Evolutionary conservation across 1,140 invertebrate species (phyloP).

Genomic region (Ylistrum balloti): DNA sequence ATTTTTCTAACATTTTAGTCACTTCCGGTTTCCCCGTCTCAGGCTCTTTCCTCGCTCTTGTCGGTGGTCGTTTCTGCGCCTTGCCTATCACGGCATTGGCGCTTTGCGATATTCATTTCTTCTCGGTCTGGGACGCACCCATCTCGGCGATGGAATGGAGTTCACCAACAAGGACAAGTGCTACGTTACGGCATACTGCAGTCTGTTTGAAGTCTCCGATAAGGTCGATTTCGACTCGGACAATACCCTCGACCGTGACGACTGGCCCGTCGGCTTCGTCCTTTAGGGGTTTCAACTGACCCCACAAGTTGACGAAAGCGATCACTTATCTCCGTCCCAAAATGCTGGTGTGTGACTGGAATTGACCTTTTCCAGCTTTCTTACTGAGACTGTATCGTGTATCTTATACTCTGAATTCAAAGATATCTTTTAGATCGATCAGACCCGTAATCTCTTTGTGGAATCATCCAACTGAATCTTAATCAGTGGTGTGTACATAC

Average conservation of each 20-base stretch:
- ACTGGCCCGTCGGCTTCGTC: constrained; percentile 30
- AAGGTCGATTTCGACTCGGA: no score
- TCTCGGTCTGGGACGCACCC: background rate
- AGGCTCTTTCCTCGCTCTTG: background rate
- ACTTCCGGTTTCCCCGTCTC: background rate
- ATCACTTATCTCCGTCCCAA: background rate
- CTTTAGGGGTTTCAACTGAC: constrained; percentile 45
- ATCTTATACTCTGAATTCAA: constrained; percentile 2
- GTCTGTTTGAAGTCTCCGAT: no score
- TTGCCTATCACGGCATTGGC: background rate
- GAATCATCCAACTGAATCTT: no score
- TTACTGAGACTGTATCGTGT: background rate
- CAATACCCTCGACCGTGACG: constrained; percentile 41
- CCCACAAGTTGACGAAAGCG: background rate
- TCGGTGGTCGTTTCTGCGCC: constrained; percentile 5
- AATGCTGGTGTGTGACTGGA: constrained; percentile 41
- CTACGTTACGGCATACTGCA: no score
- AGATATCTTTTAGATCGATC: background rate
- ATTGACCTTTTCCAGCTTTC: background rate
- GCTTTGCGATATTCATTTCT: background rate
- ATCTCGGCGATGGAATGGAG: background rate
- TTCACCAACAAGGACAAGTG: no score
- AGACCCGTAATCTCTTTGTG: background rate
- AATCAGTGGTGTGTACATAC: no score
- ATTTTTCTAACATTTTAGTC: background rate